A percentile compares a stretch with the other conserved stretches of the same genome.
These are phyloP conservation scores for Rattus norvegicus DNA, from an alignment of 2,113 vertebrate species.

Conservation along the genomic window GRCr8 NC_086037.1:7077001-7077500, in stretches of 20 bases:
- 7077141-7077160: background rate
- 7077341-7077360: slow-evolving; percentile 9
- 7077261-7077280: background rate
- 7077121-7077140: background rate
- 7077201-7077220: background rate
- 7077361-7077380: slow-evolving; percentile 54
- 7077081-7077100: background rate
- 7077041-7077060: background rate
- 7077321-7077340: background rate
- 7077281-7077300: background rate
- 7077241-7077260: background rate
- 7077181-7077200: background rate
- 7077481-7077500: slow-evolving; percentile 74
- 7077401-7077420: slow-evolving; percentile 38
- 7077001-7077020: background rate
- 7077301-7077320: background rate
- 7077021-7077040: background rate
- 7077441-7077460: slow-evolving; percentile 50
- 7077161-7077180: background rate
- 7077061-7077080: background rate
- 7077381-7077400: slow-evolving; percentile 56
- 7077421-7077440: slow-evolving; percentile 23
- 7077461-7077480: slow-evolving; percentile 53
- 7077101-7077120: background rate
- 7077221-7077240: background rate